Base-by-base conservation (phyloP, 2,797 vertebrate species). In the Pogoniulus pusillus region DNA sequence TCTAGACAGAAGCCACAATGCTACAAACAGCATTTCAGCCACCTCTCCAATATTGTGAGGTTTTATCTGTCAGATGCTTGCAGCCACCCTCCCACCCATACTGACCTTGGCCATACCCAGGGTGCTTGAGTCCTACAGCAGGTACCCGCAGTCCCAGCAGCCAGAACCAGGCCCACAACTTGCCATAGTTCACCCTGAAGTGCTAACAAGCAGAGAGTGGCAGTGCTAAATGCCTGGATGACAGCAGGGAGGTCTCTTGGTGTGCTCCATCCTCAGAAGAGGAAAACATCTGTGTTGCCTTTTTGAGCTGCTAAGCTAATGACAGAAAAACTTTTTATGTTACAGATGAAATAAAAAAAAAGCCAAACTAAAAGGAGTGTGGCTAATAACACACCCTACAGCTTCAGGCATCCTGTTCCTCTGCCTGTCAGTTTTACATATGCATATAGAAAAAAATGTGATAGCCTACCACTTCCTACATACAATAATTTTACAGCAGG, bases 361-460 rank as follows among this genome's bases (percentile, higher is more conserved):
- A n/a, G n/a, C n/a, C n/a, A n/a, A n/a, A n/a, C n/a, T 41, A 70
- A 87, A 83, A 79, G 41, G 39, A 49, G 53, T 83, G 65, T 35
- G 59, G 63, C 57, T 80, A 81, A 4, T 72, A 77, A 81, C 45
- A 35, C 34, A 85, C 59, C 71, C 73, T 92, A 39, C 49, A 77
- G 68, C 57, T 92, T 53, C 87, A 85, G 74, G 74, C 77, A 55
- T 45, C 63, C 66, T 54, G 17, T 89, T 90, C 74, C 89, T 87
- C 63, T 76, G 68, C 32, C 66, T 94, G 87, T 77, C 71, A 82
- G 57, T 95, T 94, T 89, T 84, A 92, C 73, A 76, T 64, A 86
- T 82, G 60, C 85, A 87, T 91, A 85, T 58, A 87, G 90, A 88
- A 94, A 91, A 91, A 93, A 66, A 39, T 23, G 49, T 83, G 77